Evolutionary conservation across 1,140 invertebrate species (phyloP), one percentile per base, ranked within the genome.

Genomic region (Zaprionus ornatus): DNA sequence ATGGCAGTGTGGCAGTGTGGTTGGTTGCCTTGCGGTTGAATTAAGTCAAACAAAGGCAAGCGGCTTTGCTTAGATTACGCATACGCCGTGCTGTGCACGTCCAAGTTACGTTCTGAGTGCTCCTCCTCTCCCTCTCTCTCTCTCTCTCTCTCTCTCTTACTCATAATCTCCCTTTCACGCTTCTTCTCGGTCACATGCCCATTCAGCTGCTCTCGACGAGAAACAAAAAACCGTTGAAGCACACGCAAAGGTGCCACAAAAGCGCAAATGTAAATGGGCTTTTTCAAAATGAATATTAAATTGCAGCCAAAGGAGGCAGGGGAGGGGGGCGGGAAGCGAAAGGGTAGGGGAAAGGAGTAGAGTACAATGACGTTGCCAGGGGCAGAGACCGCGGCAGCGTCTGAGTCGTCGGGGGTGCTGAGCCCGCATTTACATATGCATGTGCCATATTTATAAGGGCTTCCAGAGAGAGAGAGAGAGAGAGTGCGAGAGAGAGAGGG

Each of bases 271-370:
- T 86, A 87, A 87, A 86, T 86, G 83, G 82, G 83, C 57, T 85
- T 82, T 86, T 85, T 79, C 72, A 82, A 87, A 87, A 82, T 86
- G 83, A 87, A 86, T 86, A 86, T 86, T 87, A 86, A 86, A 86
- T 86, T 86, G 40, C 54, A 56, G 52, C n/a, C 52, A 48, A 25
- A 32, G 55, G 21, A 29, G 61, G 29, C 60, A 21, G 12, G 5
- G 13, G 21, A 52, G 17, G 3, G 21, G 42, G 50, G 5, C 4
- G 6, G 21, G 10, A 15, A 29, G 15, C n/a, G 25, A 1, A 9
- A 45, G 25, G 10, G 25, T 25, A 27, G 13, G 45, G 17, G 6
- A 17, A 52, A n/a, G n/a, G 25, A 19, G 3, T 12, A 5, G 19
- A 50, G 45, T 23, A 50, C 45, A 50, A 50, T 23, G 45, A 23